Base-by-base conservation (phyloP, 2,113 vertebrate species). In the Oryzias celebensis region DNA sequence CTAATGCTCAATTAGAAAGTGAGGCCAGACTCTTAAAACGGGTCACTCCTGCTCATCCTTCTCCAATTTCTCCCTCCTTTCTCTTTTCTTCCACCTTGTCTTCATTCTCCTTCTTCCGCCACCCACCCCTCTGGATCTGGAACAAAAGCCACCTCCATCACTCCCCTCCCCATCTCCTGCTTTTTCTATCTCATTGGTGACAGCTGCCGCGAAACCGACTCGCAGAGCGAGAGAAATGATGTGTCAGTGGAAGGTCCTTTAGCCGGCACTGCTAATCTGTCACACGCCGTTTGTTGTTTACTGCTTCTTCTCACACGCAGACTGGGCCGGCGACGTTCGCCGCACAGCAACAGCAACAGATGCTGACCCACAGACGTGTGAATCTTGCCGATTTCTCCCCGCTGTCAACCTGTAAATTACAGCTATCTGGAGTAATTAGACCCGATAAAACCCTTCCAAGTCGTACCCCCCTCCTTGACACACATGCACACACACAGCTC, bases 341-440 rank as follows among this genome's bases (percentile, higher is more conserved):
- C 88, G 85, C 82, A 52, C 87, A 20, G 94, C 96, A 95, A 95
- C 94, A 89, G 95, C 94, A 93, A 92, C 96, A 98, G 96, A 96
- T 98, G 96, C 94, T 96, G 93, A 93, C 92, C 94, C 93, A 89
- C 91, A 90, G 94, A 97, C 80, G 94, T 96, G 96, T 94, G 94
- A 96, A 95, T 94, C 94, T 94, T 88, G 92, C 91, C 82, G 92
- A 92, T 94, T 94, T 94, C 94, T 94, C 86, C 90, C 93, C 81
- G 94, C 94, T 77, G 91, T 90, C 93, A 95, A 96, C 93, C 92
- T 97, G 96, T 97, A 97, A 99, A 97, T 98, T 96, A 97, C 94
- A 96, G 93, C 94, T 93, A 95, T 96, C 94, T 93, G 94, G 94
- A 97, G 94, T 96, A 93, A 95, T 98, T 98, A 96, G 94, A 94